phyloP scores from a whole-genome alignment of 92 coral and sea anemone genomes.

The Palythoa caribaeorum region DNA sequence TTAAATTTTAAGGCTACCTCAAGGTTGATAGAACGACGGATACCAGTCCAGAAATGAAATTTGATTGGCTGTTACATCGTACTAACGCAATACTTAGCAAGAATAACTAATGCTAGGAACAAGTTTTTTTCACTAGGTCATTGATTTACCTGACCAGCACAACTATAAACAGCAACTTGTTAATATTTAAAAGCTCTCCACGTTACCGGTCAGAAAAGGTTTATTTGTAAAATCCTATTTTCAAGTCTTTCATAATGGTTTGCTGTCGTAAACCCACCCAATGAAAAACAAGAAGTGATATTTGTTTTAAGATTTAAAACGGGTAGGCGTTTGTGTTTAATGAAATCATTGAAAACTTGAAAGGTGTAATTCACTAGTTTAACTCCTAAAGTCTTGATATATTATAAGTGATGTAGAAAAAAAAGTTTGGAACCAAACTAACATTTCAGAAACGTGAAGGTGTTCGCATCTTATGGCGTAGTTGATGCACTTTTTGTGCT shows the following conservation, averaged over 20 bases:
- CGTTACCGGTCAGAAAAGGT: constrained; percentile 37
- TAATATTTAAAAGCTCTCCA: constrained; percentile 35
- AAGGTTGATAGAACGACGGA: not conserved
- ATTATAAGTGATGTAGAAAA: not conserved
- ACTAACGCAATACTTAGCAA: constrained; percentile 47
- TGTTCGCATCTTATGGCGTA: not conserved
- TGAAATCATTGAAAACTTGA: constrained; percentile 39
- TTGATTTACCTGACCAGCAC: constrained; percentile 23
- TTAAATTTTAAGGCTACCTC: constrained; percentile 25
- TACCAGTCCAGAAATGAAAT: constrained; percentile 38
- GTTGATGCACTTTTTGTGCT: not conserved
- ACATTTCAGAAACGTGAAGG: not conserved
- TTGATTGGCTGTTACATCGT: constrained; percentile 34
- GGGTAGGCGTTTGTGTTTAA: constrained; percentile 33
- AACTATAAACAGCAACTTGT: constrained; percentile 33
- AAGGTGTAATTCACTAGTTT: not conserved
- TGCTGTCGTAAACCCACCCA: constrained; percentile 47
- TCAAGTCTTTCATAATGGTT: constrained; percentile 83
- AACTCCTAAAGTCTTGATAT: not conserved
- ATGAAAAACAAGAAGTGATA: not conserved
- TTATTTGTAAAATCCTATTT: constrained; percentile 59
- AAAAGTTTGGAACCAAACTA: not conserved
- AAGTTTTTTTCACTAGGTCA: constrained; percentile 47
- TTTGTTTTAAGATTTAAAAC: constrained; percentile 29
- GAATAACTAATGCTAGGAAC: constrained; percentile 34